Base-by-base conservation (phyloP, 2,888 invertebrate species). In the Nomada hirtipes region DNA sequence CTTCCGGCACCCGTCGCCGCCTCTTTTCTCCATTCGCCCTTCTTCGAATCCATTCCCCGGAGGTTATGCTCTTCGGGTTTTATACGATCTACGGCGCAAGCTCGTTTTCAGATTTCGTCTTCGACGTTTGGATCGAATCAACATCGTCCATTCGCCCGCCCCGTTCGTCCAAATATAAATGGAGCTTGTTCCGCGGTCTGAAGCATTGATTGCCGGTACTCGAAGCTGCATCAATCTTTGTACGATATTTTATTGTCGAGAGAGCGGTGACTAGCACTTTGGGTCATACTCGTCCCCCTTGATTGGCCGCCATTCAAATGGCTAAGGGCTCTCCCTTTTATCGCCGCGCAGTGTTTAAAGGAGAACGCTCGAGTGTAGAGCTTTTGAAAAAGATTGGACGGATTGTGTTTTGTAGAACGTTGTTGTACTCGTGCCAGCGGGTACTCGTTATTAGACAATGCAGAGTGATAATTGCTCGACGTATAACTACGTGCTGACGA, bases 1-100 rank as follows among this genome's bases (percentile, higher is more conserved):
- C 67, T 50, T 72, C 67, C 64, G 20, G 36, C 50, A 20, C 9
- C 68, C 11, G 26, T 10, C 29, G 9, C 64, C 11, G 4, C 67
- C 0, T 9, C 20, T 55, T 64, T 26, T 65, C 55, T 4, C 67
- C n/a, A 55, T 67, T 57, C 67, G 42, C 52, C 64, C 26, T 23
- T 26, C 42, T 53, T 47, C 36, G 47, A 47, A 11, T 11, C 15
- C 47, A 13, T 63, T n/a, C 47, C 73, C 36, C 15, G 20, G 29
- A 47, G 75, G 61, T 83, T 86, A 78, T 70, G 73, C 78, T 64
- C 44, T 65, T 47, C 50, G 55, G 73, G 69, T 73, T 86, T 81
- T 83, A 64, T 63, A 72, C 57, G 55, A 18, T 52, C 44, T 47
- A 13, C 52, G 47, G 47, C 55, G 26, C 61, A 44, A 76, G 69